A percentile compares a stretch with the other conserved stretches of the same genome.
Evolutionary conservation across 2,113 vertebrate genomes (phyloP).

Genomic region (Corythornis vintsioides): DNA sequence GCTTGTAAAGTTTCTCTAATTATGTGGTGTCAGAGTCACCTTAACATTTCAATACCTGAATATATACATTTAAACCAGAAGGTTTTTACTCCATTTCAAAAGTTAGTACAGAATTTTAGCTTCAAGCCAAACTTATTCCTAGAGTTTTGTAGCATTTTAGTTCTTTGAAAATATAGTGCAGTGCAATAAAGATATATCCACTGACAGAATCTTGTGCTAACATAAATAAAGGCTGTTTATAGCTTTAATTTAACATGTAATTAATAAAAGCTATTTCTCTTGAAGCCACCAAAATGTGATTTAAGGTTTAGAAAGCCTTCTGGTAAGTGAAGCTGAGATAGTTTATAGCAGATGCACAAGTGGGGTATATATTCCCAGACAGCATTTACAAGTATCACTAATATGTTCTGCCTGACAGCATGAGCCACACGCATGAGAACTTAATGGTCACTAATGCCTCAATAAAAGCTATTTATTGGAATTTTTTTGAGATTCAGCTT

Average conservation of each 20-base stretch:
- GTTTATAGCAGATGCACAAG: slow-evolving; percentile 17
- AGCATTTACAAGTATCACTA: background rate
- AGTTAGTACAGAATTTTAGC: background rate
- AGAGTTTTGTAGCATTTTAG: background rate
- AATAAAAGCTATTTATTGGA: background rate
- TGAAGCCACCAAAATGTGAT: background rate
- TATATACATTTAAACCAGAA: background rate
- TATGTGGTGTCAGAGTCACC: background rate
- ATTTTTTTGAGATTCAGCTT: background rate
- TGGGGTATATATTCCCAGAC: background rate
- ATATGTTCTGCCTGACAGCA: slow-evolving; percentile 14
- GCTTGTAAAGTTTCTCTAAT: background rate
- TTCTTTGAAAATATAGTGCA: background rate
- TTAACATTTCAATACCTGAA: background rate
- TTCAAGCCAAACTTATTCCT: background rate
- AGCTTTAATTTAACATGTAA: slow-evolving; percentile 3
- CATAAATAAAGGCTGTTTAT: background rate
- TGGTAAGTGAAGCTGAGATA: slow-evolving; percentile 18
- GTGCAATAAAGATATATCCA: background rate
- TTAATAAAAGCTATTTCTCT: slow-evolving; percentile 35
- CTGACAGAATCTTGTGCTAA: background rate
- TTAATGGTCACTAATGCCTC: slow-evolving; percentile 22
- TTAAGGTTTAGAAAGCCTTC: slow-evolving; percentile 41
- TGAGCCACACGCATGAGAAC: background rate
- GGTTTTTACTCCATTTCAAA: background rate